Conservation (phyloP, 1,140 invertebrate species). For the Pachypsylla venusta region DNA sequence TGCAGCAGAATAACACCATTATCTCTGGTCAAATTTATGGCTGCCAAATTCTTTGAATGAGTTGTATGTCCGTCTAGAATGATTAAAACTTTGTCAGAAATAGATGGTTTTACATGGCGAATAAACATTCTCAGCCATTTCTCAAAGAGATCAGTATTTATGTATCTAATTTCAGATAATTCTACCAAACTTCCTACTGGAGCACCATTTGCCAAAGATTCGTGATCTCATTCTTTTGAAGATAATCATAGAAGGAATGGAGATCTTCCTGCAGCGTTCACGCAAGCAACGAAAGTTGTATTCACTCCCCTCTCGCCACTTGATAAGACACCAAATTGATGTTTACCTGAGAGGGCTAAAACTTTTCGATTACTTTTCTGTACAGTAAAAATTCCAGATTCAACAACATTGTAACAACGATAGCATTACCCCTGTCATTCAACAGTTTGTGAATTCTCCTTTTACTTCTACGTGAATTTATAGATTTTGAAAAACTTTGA, state of each 20-base stretch:
- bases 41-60: conserved; percentile 3
- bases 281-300: conserved; percentile 29
- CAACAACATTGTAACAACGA: conserved; percentile 32
- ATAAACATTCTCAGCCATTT: background rate
- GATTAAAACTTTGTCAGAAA: background rate
- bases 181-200: background rate
- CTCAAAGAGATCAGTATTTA: conserved; percentile 9
- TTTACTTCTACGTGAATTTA: too few relatives aligned
- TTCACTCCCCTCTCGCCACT: conserved; percentile 32
- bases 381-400: conserved; percentile 26
- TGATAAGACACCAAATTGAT: conserved; percentile 30
- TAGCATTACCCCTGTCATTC: too few relatives aligned
- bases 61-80: conserved; percentile 5
- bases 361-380: conserved; percentile 26
- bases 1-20: background rate
- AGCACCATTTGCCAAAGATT: background rate
- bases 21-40: background rate
- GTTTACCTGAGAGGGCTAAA: conserved; percentile 25
- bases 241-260: conserved; percentile 29
- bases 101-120: background rate
- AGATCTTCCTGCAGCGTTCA: conserved; percentile 25
- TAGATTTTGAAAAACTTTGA: too few relatives aligned
- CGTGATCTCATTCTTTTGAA: conserved; percentile 20
- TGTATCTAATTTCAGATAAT: conserved; percentile 10
- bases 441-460: too few relatives aligned